Evolutionary conservation across 2,797 vertebrate species (phyloP), one percentile per base, ranked within the genome.

Genomic region (Acipenser oxyrinchus): DNA sequence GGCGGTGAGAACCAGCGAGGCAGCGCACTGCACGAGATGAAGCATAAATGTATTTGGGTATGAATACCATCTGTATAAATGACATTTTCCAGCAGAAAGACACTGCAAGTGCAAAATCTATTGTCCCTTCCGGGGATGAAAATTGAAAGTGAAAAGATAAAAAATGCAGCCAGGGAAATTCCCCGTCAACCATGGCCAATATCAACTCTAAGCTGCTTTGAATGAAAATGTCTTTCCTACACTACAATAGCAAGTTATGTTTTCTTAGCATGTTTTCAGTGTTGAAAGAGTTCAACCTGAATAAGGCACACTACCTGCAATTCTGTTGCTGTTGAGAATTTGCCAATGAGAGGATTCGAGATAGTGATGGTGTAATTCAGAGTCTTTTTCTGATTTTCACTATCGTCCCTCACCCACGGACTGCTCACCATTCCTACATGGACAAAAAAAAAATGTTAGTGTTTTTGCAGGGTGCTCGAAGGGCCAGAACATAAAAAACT

Each of bases 261-360:
- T 53, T 53, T 12, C 11, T 8, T 8, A 53, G 51, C 1, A 8
- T 53, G 51, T 12, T 8, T 8, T 12, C 51, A 12, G 51, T 53
- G 51, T 6, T 53, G 51, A 12, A 12, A 8, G 51, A 53, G 2
- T 53, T 37, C 2, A 37, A 37, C 4, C 23, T 37, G 23, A 37
- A 37, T 4, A 37, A 37, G 23, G 51, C 51, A 8, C 48, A 69
- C 10, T 82, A 98, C 96, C 95, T 99, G 95, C 72, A 90, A 91
- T 76, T 99, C 97, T 10, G 95, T 96, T 10, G 91, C 95, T 0
- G 91, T 82, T n/a, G 95, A 94, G 78, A 83, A 95, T 76, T 98
- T 99, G 59, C 96, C 95, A 64, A 92, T 85, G 63, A 99, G 88
- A 6, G 96, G 95, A 79, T 96, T 98, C 74, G 80, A 94, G 77